Evolutionary conservation across 2,113 vertebrate genomes (phyloP), one percentile per base, ranked within the genome.

Genomic region (Odontesthes bonariensis): DNA sequence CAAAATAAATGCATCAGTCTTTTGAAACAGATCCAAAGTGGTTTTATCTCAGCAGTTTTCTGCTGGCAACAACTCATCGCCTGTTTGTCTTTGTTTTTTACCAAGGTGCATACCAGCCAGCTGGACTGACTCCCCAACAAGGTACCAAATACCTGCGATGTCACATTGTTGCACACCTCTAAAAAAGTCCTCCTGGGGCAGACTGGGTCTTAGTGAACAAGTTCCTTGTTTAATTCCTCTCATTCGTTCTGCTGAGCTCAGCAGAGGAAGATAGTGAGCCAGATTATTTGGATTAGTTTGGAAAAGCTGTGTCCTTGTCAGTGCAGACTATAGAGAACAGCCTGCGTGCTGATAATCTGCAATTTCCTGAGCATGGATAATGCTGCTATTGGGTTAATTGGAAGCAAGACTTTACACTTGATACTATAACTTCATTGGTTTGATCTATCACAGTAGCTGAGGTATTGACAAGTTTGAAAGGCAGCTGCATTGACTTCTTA

Each of bases 81-180:
- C 49, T 38, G 3, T 69, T 74, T 66, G 6, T 75, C 3, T 76
- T 58, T 80, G 33, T 79, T 61, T 79, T 27, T 58, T 79, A 6
- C 86, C 42, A 44, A 93, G 93, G 91, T 85, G 92, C 86, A 84
- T 94, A 92, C 53, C 91, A 84, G 3, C 85, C 88, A 6, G 92
- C 91, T 62, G 87, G 86, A 13, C 85, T 94, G 76, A 90, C 93
- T 84, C 92, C 92, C 71, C 93, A 94, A 51, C 93, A 94, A 94
- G 94, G 93, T 94, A 89, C 13, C 38, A 17, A 44, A 81, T 27
- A 14, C 11, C 9, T 38, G 51, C 31, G 4, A 49, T 27, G 65
- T 72, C 63, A 63, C 57, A 38, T 52, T 52, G 52, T 19, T 55
- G 7, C 13, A 20, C 22, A 32, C 44, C 62, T 16, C 8, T 19